Evolutionary conservation across 1,140 invertebrate species (phyloP), one percentile per base, ranked within the genome.

Genomic region (Habropoda laboriosa): DNA sequence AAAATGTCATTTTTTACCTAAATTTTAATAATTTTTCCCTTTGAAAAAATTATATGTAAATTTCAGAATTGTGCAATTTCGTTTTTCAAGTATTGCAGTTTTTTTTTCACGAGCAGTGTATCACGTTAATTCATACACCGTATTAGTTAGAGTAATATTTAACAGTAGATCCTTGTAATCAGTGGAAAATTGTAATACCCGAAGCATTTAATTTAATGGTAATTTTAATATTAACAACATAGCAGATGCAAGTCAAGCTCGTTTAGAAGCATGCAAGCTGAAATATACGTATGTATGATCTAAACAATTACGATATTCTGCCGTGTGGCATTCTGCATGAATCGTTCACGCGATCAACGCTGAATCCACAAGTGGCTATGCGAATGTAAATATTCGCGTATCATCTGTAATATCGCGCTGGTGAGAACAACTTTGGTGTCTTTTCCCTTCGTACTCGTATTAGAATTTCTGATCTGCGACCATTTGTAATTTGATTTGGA

Each of bases 361-460:
- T 49, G 75, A 71, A 78, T 63, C 77, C 70, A 79, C 77, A 79
- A 79, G 77, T 79, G 70, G 77, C 21, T 32, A 79, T 51, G 38
- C 40, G 38, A 57, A 24, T 47, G 58, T 66, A 74, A 74, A 74
- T 74, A 79, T 66, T 27, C 49, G 32, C 12, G n/a, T 30, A 66
- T 74, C 51, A 27, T 61, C 49, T 72, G 70, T 70, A 30, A 74
- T 49, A 58, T 74, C 30, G 18, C 32, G 16, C 24, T 40, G 1
- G 32, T 1, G 1, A 27, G 7, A 42, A 71, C 18, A 24, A 10
- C 45, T 55, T 40, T n/a, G n/a, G 16, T 40, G 7, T 58, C 42
- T 24, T 18, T 55, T 30, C 18, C 8, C 30, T 60, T 64, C 40
- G 8, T 32, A 24, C 1, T 38, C 6, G 10, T n/a, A 67, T 61